Conservation (phyloP, 2,797 vertebrate species). For the Malurus splendens region DNA sequence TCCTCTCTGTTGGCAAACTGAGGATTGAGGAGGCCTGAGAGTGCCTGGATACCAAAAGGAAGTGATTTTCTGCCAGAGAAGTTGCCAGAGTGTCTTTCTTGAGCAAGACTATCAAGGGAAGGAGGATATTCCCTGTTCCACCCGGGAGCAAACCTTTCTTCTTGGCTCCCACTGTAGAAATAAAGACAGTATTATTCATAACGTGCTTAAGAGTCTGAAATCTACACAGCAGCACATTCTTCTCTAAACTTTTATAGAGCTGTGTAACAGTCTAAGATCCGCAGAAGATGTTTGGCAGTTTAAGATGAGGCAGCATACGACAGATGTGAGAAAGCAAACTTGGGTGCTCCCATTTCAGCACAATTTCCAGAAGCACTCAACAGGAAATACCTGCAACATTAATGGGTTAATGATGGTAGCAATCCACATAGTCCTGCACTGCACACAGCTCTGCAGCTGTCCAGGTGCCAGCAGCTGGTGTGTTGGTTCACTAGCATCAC, state of each 20-base stretch:
- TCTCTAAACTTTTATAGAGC: slow-evolving; percentile 75
- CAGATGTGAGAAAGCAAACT: slow-evolving; percentile 73
- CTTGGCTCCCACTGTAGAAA: slow-evolving; percentile 91
- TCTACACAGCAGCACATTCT: slow-evolving; percentile 78
- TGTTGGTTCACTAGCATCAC: slow-evolving; percentile 10
- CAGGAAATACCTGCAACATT: slow-evolving; percentile 79
- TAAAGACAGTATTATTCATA: slow-evolving; percentile 82
- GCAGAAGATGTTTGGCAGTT: slow-evolving; percentile 77
- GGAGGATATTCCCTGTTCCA: slow-evolving; percentile 90
- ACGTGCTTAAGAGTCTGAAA: slow-evolving; percentile 78
- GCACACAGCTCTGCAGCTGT: slow-evolving; percentile 61
- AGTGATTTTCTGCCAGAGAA: slow-evolving; percentile 89
- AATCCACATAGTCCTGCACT: slow-evolving; percentile 65
- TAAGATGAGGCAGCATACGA: slow-evolving; percentile 74
- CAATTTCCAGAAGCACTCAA: slow-evolving; percentile 76
- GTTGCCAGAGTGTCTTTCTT: slow-evolving; percentile 84
- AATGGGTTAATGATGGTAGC: slow-evolving; percentile 76
- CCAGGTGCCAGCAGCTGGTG: slow-evolving; percentile 11
- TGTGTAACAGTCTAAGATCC: slow-evolving; percentile 79
- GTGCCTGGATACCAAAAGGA: slow-evolving; percentile 80
- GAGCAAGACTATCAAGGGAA: slow-evolving; percentile 87
- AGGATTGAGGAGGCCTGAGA: slow-evolving; percentile 78
- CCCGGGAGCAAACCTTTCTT: slow-evolving; percentile 83
- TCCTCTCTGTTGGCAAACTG: slow-evolving; percentile 80
- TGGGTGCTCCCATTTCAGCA: slow-evolving; percentile 75